Base-by-base conservation (phyloP, 2,888 invertebrate species). In the Ptychoptera contaminata region DNA sequence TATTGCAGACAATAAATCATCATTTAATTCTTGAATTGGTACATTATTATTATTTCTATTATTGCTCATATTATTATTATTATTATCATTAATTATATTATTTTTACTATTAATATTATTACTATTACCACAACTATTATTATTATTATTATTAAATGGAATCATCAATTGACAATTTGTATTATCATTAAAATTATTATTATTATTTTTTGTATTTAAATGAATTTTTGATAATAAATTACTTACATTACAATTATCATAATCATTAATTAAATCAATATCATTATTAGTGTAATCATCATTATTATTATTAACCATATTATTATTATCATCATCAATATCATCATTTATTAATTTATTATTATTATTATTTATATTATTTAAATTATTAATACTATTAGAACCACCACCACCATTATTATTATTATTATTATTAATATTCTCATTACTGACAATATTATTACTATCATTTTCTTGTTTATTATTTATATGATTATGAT, bases 371-470 rank as follows among this genome's bases (percentile, higher is more conserved):
- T 31, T 10, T 11, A 40, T 31, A 31, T 31, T 11, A 11, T 11
- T 42, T 37, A 32, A 29, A 37, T 30, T 42, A 42, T 23, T 37
- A 29, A 37, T n/a, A 42, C 11, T 37, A 42, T 42, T 42, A 42
- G 35, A 23, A 42, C 9, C 34, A 16, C 11, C 12, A 42, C 40
- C 31, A 40, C 34, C 31, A 32, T 14, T 32, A 40, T 5, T 15
- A 32, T 15, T 40, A 31, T 31, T 40, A 31, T 31, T 31, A 40
- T 40, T 16, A 14, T n/a, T 15, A 32, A 16, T 40, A 31, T 31
- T 40, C 15, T 31, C 40, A 40, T 40, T 16, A 14, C 16, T 30
- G 29, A 30, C 29, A 14, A 30, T 30, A 12, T 14, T 12, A 14
- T 40, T 29, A 30, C 30, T 29, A 23, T 23, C 23, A 23, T 23